Evolutionary conservation across 1,140 invertebrate species (phyloP).

Genomic region (Antheraea mylitta): DNA sequence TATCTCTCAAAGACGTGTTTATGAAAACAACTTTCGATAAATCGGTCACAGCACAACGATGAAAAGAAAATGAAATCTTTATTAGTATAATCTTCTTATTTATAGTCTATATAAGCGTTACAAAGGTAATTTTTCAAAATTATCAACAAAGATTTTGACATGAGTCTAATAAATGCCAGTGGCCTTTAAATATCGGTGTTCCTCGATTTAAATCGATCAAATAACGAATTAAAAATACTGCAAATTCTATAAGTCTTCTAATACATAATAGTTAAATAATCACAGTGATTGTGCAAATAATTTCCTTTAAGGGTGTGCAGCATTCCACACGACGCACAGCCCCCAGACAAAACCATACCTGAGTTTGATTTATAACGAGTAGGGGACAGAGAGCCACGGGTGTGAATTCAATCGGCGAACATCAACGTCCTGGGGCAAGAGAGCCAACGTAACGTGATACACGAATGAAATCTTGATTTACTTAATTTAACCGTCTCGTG

Average conservation of each 20-base stretch:
- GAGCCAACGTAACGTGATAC: constrained; percentile 35
- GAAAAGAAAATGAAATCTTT: constrained; percentile 38
- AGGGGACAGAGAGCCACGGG: constrained; percentile 59
- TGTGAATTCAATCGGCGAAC: constrained; percentile 60
- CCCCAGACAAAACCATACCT: constrained; percentile 59
- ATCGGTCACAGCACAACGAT: constrained; percentile 30
- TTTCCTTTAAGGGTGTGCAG: constrained; percentile 40
- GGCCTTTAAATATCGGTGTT: neutral
- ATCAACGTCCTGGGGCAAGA: constrained; percentile 39
- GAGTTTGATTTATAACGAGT: constrained; percentile 74
- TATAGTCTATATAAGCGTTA: constrained; percentile 32
- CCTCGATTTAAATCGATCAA: neutral
- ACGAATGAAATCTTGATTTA: constrained; percentile 12
- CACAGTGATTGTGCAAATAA: constrained; percentile 30
- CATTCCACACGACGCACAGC: constrained; percentile 48
- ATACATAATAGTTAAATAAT: neutral
- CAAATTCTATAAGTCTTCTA: neutral
- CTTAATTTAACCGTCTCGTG: constrained; percentile 6
- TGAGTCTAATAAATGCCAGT: neutral
- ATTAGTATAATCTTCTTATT: constrained; percentile 42
- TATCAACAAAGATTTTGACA: constrained; percentile 13
- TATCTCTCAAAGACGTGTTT: constrained; percentile 36
- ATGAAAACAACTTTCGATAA: constrained; percentile 40
- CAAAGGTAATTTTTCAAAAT: constrained; percentile 20
- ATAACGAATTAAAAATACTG: neutral